Evolutionary conservation across 2,888 invertebrate species (phyloP).

Genomic region (Teinopalpus imperialis): DNA sequence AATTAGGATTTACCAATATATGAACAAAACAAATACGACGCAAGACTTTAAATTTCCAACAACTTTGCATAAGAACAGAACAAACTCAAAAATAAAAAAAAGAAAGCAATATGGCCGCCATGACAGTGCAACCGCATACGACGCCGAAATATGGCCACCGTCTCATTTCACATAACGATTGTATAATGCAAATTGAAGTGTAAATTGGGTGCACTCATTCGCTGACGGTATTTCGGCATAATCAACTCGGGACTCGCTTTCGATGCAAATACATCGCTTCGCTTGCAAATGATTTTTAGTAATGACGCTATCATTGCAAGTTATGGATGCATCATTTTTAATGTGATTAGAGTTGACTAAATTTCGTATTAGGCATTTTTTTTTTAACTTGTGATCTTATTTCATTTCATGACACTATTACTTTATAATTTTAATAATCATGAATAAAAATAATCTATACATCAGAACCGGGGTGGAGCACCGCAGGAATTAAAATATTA

Average conservation of each 20-base stretch:
- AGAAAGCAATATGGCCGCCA: not conserved
- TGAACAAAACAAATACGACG: too few relatives aligned
- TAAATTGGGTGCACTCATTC: slow-evolving; percentile 57
- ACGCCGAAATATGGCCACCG: slow-evolving; percentile 36
- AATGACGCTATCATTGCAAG: slow-evolving; percentile 31
- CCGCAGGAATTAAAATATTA: too few relatives aligned
- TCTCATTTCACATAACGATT: slow-evolving; percentile 45
- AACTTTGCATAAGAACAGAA: too few relatives aligned
- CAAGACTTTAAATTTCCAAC: too few relatives aligned
- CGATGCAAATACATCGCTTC: slow-evolving; percentile 60
- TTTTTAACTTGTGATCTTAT: too few relatives aligned
- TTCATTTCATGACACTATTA: too few relatives aligned
- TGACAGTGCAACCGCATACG: slow-evolving; percentile 20
- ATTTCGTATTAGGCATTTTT: not conserved
- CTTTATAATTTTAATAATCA: too few relatives aligned
- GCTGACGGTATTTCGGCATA: slow-evolving; percentile 63
- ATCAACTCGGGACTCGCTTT: slow-evolving; percentile 59
- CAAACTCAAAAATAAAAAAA: not conserved
- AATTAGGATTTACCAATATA: too few relatives aligned
- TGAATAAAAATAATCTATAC: too few relatives aligned
- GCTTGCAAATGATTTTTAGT: slow-evolving; percentile 48
- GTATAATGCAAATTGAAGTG: slow-evolving; percentile 53
- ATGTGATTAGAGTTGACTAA: slow-evolving; percentile 3
- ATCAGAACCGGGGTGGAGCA: too few relatives aligned
- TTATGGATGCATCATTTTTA: slow-evolving; percentile 18